Evolutionary conservation across 2,888 invertebrate genomes (phyloP), one percentile per base, ranked within the genome.

Genomic region (Anagyrus pseudococci): DNA sequence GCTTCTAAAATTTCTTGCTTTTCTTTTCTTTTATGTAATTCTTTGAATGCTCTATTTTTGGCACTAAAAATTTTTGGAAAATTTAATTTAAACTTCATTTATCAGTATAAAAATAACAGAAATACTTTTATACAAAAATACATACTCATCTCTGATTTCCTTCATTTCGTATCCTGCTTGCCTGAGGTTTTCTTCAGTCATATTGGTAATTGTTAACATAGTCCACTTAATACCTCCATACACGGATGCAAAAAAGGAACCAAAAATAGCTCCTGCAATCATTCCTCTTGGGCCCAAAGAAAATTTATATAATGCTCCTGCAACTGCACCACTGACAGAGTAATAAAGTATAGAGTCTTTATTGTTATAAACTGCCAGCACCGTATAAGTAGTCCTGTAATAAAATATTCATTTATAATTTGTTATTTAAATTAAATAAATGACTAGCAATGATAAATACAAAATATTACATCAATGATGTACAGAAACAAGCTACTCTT

Each of bases 341-440:
- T 89, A 91, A 72, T 93, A 91, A 22, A 86, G 68, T 6, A 92
- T 74, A 0, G 90, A 86, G 29, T 86, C 85, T 67, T 89, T 85
- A 1, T 87, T 88, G 63, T 88, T 82, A 74, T 92, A 93, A 0
- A 86, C 86, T 10, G 89, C 85, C 40, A 91, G 77, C 7, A 83
- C 75, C 15, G 90, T 89, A 40, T 88, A 83, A 57, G 87, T 78
- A 58, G 86, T 81, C 73, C 92, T 93, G 77, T 55, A 84, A 84
- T 48, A 58, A 62, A 3, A 23, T 47, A 49, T 59, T 47, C 15
- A 40, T 41, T 23, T n/a, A 43, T 33, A 58, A 7, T 41, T 10
- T 43, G 7, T 37, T n/a, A 43, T 37, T 33, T 33, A 17, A 26
- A 44, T 19, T 54, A 17, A 1, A 13, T 15, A 44, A 19, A 3